Conservation (phyloP, 2,888 invertebrate species). For the Thelaira solivaga region DNA sequence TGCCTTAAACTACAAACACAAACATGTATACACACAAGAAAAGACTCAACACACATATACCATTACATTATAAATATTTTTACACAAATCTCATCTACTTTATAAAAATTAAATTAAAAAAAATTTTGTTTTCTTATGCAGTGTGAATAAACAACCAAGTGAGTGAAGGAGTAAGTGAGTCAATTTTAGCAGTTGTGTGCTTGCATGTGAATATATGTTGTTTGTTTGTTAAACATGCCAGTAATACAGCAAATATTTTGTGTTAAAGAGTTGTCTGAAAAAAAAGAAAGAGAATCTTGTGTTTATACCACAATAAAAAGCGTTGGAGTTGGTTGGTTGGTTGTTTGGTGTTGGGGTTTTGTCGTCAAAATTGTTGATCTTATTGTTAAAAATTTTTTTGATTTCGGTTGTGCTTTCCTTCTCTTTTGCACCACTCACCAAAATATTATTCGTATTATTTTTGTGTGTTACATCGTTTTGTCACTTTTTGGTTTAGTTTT, state of each 20-base stretch:
- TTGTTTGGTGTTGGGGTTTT: conserved; percentile 38
- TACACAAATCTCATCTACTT: background rate
- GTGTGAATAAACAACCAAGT: conserved; percentile 2
- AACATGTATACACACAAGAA: background rate
- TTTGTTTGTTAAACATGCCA: conserved; percentile 44
- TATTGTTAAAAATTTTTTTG: conserved; percentile 41
- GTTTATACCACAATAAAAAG: conserved; percentile 17
- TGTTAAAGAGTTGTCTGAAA: no score
- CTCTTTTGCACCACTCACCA: conserved; percentile 10
- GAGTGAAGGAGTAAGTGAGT: background rate
- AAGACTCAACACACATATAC: background rate
- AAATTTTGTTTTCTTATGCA: background rate
- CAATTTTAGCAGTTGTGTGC: no score
- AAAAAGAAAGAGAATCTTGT: no score
- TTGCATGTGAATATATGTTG: background rate
- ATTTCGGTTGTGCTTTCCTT: background rate
- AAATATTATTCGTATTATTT: conserved; percentile 20
- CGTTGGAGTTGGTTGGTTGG: conserved; percentile 34
- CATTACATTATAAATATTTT: background rate
- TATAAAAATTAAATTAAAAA: background rate
- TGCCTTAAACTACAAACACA: background rate
- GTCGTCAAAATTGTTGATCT: conserved; percentile 46
- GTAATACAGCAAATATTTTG: conserved; percentile 32
- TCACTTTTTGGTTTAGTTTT: conserved; percentile 36
- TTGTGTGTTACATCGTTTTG: conserved; percentile 44